Evolutionary conservation across 2,888 invertebrate species (phyloP).

Genomic region (Eretmocerus hayati): DNA sequence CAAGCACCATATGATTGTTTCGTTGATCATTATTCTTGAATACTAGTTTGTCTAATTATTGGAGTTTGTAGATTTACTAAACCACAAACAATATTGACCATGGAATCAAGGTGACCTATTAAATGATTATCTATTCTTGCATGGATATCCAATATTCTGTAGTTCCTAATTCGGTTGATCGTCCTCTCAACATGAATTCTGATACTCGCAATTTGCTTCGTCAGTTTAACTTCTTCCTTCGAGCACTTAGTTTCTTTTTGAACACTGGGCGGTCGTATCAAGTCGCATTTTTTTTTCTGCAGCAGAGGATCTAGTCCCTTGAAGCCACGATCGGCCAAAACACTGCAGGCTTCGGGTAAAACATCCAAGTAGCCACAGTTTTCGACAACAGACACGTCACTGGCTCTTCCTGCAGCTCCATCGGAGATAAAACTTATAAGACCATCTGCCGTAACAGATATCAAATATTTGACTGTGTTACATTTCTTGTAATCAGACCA

Average conservation of each 20-base stretch:
- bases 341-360: conserved; percentile 7
- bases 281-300: conserved; percentile 9
- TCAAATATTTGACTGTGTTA: conserved; percentile 24
- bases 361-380: conserved; percentile 24
- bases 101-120: conserved; percentile 14
- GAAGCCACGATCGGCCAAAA: conserved; percentile 29
- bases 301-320: conserved; percentile 25
- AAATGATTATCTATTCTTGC: conserved; percentile 3
- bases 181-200: conserved; percentile 33
- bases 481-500: conserved; percentile 30
- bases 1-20: neutral
- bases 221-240: conserved; percentile 25
- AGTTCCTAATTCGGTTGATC: conserved; percentile 28
- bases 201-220: conserved; percentile 29
- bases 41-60: conserved; percentile 13
- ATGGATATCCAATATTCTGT: conserved; percentile 22
- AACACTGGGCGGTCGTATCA: conserved; percentile 26
- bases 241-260: conserved; percentile 11
- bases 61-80: conserved; percentile 25
- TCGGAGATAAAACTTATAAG: conserved; percentile 27
- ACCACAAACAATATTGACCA: conserved; percentile 22
- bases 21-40: neutral
- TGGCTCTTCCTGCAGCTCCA: conserved; percentile 26
- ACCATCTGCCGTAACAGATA: conserved; percentile 21
- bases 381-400: conserved; percentile 23